Evolutionary conservation across 2,888 invertebrate species (phyloP), one percentile per base, ranked within the genome.

Genomic region (Drosophila falleni): DNA sequence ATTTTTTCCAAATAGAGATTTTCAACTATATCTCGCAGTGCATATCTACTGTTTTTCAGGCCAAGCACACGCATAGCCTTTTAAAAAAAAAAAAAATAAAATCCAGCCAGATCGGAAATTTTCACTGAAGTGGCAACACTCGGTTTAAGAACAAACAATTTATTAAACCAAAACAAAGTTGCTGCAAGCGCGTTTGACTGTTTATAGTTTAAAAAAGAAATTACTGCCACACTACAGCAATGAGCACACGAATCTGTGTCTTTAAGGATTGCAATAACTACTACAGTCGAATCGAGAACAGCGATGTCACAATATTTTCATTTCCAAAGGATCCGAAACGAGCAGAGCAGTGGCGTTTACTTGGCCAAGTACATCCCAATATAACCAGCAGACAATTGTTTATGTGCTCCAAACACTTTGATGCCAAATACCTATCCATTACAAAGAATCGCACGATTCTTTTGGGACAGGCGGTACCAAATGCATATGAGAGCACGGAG

Each of bases 381-480:
- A 49, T 88, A 10, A 67, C 80, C 0, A 26, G n/a, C 0, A 67
- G 64, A 0, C 60, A 72, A 35, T 56, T 88, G 33, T 87, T 62
- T 46, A 90, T 91, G 71, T 92, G 91, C 58, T 89, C 90, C 0
- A 82, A 86, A n/a, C 91, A 92, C 65, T 92, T 92, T 10, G 91
- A 92, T 59, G 26, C 49, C 2, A 88, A 86, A 64, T 90, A 78
- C 23, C 39, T 91, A 3, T 79, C 89, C 3, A 42, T 55, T 5
- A 87, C 79, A 29, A 80, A 78, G 4, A 74, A 89, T 10, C 89
- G 91, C 3, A 88, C 83, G 0, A 59, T 89, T 13, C 74, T 92
- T 3, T 56, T 92, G 0, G 90, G 90, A 5, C 74, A 87, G 39
- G 92, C 91, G 0, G 33, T 90, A 1, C 91, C 91, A 0, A 80